These are phyloP conservation scores for Pluvialis apricaria DNA, from an alignment of 2,113 vertebrate species.

Conservation along the genomic window DNA sequence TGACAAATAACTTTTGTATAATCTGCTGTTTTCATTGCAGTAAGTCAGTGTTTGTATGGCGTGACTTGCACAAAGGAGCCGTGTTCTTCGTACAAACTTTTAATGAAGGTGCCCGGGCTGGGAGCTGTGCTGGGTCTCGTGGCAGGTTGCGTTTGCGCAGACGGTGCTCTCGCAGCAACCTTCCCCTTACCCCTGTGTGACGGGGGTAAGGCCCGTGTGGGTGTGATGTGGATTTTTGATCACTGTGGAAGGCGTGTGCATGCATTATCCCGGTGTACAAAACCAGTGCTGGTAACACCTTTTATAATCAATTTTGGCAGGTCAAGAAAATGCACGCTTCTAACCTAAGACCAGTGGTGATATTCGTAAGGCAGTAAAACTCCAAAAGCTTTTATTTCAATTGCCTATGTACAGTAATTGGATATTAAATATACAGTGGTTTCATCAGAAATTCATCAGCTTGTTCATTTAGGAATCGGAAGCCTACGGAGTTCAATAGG, in stretches of 20 bases:
- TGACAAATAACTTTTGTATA: not conserved
- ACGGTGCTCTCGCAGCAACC: fast-evolving
- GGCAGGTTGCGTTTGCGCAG: not conserved
- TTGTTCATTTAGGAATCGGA: not conserved
- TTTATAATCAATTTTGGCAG: not conserved
- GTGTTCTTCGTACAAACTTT: not conserved
- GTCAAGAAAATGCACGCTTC: not conserved
- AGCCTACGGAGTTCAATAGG: not conserved
- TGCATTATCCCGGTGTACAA: not conserved
- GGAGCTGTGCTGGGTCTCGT: not conserved
- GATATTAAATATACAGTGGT: not conserved
- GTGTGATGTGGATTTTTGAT: not conserved
- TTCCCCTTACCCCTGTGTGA: fast-evolving
- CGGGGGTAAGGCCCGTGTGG: not conserved
- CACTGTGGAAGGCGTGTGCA: fast-evolving
- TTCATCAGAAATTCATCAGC: not conserved
- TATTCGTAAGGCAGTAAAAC: not conserved
- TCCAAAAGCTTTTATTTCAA: not conserved
- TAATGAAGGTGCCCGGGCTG: not conserved
- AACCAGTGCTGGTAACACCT: not conserved
- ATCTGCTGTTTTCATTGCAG: not conserved
- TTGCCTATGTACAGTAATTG: not conserved
- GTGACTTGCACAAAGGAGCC: not conserved
- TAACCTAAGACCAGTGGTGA: not conserved
- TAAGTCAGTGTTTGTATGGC: not conserved